Base-by-base conservation (phyloP, 2,797 vertebrate species). In the Lacerta viridis region DNA sequence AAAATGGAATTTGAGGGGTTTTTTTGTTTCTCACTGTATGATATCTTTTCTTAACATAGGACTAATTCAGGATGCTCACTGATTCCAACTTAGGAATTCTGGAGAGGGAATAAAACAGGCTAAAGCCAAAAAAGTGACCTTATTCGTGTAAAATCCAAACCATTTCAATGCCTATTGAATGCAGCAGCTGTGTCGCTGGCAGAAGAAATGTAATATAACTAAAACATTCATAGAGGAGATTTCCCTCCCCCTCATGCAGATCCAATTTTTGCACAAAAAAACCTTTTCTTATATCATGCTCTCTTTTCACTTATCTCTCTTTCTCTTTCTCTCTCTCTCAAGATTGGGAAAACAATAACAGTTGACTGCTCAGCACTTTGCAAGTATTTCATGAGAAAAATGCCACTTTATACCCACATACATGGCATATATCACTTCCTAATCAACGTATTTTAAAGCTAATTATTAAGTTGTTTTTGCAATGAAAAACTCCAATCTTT, bases 141-240 rank as follows among this genome's bases (percentile, higher is more conserved):
- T 95, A 95, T 87, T 91, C 0, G 89, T 93, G 93, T 93, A 94
- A 93, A 95, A 94, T 93, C 79, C 74, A 92, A 88, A 75, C 84
- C 83, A 88, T 89, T 91, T 86, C 29, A 93, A 91, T 81, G 91
- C 29, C 11, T 93, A 90, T 78, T 81, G 90, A 95, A 90, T 59
- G 7, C 55, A 96, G 93, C 95, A 97, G 96, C 96, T 97, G 94
- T 87, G 71, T 46, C 89, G 75, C 88, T 96, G 95, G 95, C 95
- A 94, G 83, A 91, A 85, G 80, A 83, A 91, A 71, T 7, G 64
- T 4, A 91, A 80, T 36, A 86, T 87, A 93, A 93, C 90, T 92
- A 86, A 88, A 74, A 81, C 64, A 71, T 87, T 95, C 91, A 76
- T 55, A 39, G 88, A 72, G 41, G 88, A 72, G 39, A 85, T 76